Conservation (phyloP, 2,797 vertebrate species). For the Peromyscus nudipes region DNA sequence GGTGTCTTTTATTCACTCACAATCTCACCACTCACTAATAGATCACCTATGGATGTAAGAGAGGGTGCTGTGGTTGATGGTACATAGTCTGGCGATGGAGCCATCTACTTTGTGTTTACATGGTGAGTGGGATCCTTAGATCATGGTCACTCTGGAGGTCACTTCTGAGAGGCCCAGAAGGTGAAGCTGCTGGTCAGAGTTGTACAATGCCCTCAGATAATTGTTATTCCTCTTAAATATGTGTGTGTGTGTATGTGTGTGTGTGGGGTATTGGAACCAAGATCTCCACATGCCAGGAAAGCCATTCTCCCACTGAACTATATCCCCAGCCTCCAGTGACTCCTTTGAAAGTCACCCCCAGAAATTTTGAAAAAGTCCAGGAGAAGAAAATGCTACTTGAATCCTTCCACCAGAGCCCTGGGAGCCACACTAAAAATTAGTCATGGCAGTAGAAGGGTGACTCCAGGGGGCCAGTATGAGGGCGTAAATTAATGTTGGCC, state of each 20-base stretch:
- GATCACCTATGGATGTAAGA: not conserved
- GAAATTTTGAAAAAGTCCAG: not conserved
- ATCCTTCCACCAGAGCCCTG: not conserved
- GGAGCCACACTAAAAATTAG: conserved; percentile 53
- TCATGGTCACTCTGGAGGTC: accelerated
- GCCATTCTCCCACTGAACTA: not conserved
- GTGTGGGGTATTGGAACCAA: not conserved
- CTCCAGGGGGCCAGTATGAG: conserved; percentile 72
- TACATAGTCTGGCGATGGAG: not conserved
- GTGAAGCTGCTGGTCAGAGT: accelerated
- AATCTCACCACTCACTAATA: not conserved
- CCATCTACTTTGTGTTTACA: too few relatives aligned
- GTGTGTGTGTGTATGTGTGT: not conserved
- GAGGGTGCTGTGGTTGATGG: not conserved
- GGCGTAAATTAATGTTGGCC: conserved; percentile 79
- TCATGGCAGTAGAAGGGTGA: conserved; percentile 8
- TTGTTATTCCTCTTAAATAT: not conserved
- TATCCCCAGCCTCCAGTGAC: not conserved
- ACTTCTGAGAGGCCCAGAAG: not conserved
- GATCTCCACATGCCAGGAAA: not conserved
- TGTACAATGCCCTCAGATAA: not conserved
- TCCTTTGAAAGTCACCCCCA: not conserved
- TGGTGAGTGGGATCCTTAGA: accelerated
- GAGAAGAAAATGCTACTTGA: not conserved
- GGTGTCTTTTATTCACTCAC: not conserved